Percentiles rank a stretch among this genome's conserved stretches.
Conservation (phyloP, 2,888 invertebrate genomes). For the Heteropelma amictum region DNA sequence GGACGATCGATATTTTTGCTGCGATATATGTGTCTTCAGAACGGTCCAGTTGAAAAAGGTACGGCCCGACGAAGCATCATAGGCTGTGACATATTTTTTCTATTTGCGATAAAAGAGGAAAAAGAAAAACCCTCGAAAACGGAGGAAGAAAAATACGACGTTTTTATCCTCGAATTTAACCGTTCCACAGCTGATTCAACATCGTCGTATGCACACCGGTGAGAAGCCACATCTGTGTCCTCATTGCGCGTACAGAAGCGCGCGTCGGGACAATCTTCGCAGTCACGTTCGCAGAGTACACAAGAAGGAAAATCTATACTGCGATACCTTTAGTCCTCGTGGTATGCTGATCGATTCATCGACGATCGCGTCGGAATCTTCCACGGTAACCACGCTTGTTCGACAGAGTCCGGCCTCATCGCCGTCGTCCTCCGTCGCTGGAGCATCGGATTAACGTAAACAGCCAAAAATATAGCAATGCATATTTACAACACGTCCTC, state of each 20-base stretch:
- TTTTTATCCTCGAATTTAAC: not conserved
- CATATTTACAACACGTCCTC: slow-evolving; percentile 65
- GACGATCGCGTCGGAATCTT: slow-evolving; percentile 27
- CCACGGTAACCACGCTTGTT: slow-evolving; percentile 46
- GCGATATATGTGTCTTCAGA: slow-evolving; percentile 80
- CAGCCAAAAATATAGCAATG: slow-evolving; percentile 38
- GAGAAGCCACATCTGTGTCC: slow-evolving; percentile 81
- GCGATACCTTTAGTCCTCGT: slow-evolving; percentile 80
- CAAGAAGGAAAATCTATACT: slow-evolving; percentile 80
- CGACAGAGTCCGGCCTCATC: slow-evolving; percentile 69
- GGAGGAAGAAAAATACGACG: no score
- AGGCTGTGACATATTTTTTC: not conserved
- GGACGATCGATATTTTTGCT: slow-evolving; percentile 79
- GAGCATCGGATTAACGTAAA: slow-evolving; percentile 67
- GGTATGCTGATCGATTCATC: slow-evolving; percentile 77
- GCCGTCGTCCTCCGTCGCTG: slow-evolving; percentile 69
- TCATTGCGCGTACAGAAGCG: slow-evolving; percentile 80
- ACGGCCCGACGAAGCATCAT: no score
- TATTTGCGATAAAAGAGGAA: not conserved
- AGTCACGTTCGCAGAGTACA: slow-evolving; percentile 81
- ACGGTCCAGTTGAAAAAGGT: slow-evolving; percentile 81
- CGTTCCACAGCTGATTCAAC: slow-evolving; percentile 79
- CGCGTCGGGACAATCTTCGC: slow-evolving; percentile 80
- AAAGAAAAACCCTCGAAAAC: not conserved
- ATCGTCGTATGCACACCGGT: slow-evolving; percentile 81